Evolutionary conservation across 35 echinoderm and acorn worm species (phyloP).

Genomic region (Acanthaster planci): DNA sequence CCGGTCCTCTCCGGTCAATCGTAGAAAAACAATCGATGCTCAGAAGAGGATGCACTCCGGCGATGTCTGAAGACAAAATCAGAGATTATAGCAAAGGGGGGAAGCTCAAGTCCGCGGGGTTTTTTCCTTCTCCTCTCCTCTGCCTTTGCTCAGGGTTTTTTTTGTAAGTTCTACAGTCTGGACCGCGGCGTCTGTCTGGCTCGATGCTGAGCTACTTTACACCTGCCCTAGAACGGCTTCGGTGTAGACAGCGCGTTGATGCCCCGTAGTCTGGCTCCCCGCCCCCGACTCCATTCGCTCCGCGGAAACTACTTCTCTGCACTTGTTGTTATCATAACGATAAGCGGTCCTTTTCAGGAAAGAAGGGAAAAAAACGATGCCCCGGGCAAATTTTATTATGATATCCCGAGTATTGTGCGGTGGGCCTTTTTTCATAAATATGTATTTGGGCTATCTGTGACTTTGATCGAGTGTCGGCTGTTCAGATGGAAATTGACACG

Average conservation of each 20-base stretch:
- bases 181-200: background rate
- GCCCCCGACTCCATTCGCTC: background rate
- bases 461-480: too few relatives aligned
- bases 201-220: background rate
- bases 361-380: too few relatives aligned
- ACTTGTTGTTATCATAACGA: too few relatives aligned
- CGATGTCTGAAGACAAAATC: background rate
- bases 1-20: background rate
- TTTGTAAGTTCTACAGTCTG: background rate
- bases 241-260: background rate
- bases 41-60: background rate
- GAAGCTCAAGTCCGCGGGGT: too few relatives aligned
- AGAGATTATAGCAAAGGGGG: background rate
- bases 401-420: too few relatives aligned
- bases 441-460: too few relatives aligned
- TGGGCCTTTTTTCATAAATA: too few relatives aligned
- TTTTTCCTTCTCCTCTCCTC: too few relatives aligned
- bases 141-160: background rate
- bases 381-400: too few relatives aligned
- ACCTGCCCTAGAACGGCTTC: background rate
- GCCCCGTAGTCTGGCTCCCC: background rate
- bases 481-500: too few relatives aligned
- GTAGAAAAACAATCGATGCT: background rate
- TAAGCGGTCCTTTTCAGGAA: too few relatives aligned
- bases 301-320: too few relatives aligned